Evolutionary conservation across 2,797 vertebrate species (phyloP), one percentile per base, ranked within the genome.

Genomic region (Menidia menidia): DNA sequence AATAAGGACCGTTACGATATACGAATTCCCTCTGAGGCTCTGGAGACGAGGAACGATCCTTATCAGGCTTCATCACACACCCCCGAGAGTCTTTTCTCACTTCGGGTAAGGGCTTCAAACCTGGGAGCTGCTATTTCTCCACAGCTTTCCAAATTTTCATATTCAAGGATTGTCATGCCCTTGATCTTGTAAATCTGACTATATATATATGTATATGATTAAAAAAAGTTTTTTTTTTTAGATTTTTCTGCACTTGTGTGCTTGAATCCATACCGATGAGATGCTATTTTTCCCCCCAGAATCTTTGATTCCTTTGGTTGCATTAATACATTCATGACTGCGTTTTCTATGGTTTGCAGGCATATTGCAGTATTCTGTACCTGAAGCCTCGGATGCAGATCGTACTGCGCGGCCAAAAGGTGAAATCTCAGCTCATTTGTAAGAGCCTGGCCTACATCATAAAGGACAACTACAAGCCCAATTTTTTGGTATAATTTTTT

Each of bases 311-410:
- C 1, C 9, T 30, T n/a, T 58, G n/a, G 47, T 45, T 45, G 4
- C 6, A 41, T 43, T 25, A 53, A 45, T 11, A 10, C 45, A 45
- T 3, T 45, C 2, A 64, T 25, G 6, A 3, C 45, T 75, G 14
- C 70, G 2, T 61, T 68, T 60, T 71, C 18, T 4, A n/a, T 48
- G n/a, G 7, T 60, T 42, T 68, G 4, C 43, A 99, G 98, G 96
- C 96, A 6, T 99, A 98, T 42, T 97, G 96, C 90, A 96, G 96
- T 60, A 96, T 99, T 87, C 91, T 99, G 16, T 99, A 99, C 82
- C 88, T 98, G 85, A 99, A 98, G 77, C 97, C 98, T 82, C 94
- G 93, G 73, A 98, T 98, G 97, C 97, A 98, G 87, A 95, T 99
- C 64, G 92, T 96, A 81, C 83, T 99, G n/a, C 92, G 95, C 53